These are phyloP conservation scores for Semnornis frantzii DNA, from an alignment of 2,113 vertebrate species.

Conservation along the genomic window DNA sequence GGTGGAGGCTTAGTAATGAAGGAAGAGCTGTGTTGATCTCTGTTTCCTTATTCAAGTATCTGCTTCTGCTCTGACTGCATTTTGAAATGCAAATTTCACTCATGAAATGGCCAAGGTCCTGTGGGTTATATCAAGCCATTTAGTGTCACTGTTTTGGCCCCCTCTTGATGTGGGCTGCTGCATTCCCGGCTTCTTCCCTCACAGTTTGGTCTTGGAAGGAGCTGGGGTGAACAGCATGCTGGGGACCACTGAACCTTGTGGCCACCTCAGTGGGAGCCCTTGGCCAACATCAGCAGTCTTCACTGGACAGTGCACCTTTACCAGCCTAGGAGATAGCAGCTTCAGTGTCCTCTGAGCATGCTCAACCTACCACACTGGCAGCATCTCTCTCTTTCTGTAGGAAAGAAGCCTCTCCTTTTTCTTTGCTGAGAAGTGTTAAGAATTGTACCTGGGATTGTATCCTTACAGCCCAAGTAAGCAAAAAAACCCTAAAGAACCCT, in stretches of 20 bases:
- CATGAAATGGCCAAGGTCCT: accelerated
- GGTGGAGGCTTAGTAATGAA: background rate
- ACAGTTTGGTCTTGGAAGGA: background rate
- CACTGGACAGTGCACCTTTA: no score
- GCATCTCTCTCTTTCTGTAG: no score
- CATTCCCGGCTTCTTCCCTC: background rate
- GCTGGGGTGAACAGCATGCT: background rate
- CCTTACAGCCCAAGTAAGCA: background rate
- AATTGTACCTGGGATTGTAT: no score
- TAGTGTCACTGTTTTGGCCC: no score
- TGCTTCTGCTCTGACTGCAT: background rate
- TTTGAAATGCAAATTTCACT: background rate
- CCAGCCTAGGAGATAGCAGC: no score
- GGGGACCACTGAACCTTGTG: no score
- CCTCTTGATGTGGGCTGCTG: background rate
- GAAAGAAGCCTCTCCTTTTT: no score
- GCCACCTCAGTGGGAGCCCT: no score
- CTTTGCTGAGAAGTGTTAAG: no score
- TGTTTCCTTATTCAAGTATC: background rate
- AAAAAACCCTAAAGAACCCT: background rate
- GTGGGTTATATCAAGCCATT: background rate
- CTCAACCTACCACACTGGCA: no score
- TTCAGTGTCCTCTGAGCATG: no score
- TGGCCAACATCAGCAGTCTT: no score
- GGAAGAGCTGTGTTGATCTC: background rate